Evolutionary conservation across 2,113 vertebrate species (phyloP).

Genomic region (Toxotes jaculatrix): DNA sequence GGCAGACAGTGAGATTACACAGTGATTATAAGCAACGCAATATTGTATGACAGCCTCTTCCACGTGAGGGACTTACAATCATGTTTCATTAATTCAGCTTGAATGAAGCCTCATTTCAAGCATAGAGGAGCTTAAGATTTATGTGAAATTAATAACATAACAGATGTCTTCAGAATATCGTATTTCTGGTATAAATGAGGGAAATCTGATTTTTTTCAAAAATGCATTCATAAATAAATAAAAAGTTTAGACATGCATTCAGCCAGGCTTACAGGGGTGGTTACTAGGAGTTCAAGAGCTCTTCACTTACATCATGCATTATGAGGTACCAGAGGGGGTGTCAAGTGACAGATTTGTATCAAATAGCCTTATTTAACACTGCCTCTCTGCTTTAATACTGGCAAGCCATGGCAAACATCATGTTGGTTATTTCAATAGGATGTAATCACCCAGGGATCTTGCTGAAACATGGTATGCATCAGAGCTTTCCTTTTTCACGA

Average conservation of each 20-base stretch:
- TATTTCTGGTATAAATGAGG: slow-evolving; percentile 87
- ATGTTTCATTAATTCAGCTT: slow-evolving; percentile 99
- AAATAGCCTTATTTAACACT: slow-evolving; percentile 89
- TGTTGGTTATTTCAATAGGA: slow-evolving; percentile 86
- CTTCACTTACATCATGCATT: slow-evolving; percentile 84
- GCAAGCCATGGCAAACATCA: slow-evolving; percentile 81
- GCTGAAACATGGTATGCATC: slow-evolving; percentile 75
- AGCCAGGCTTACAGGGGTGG: slow-evolving; percentile 83
- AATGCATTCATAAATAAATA: slow-evolving; percentile 71
- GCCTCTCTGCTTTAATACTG: slow-evolving; percentile 87
- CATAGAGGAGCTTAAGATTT: slow-evolving; percentile 98
- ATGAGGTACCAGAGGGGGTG: slow-evolving; percentile 88
- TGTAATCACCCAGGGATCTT: slow-evolving; percentile 78
- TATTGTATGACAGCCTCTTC: slow-evolving; percentile 94
- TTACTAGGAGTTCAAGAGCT: slow-evolving; percentile 85
- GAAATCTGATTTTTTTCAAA: slow-evolving; percentile 84
- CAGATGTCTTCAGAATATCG: slow-evolving; percentile 96
- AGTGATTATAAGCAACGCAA: slow-evolving; percentile 95
- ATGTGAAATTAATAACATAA: slow-evolving; percentile 99
- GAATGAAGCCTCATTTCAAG: slow-evolving; percentile 97
- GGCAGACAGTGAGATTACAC: slow-evolving; percentile 93
- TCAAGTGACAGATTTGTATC: slow-evolving; percentile 93
- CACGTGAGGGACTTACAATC: slow-evolving; percentile 95
- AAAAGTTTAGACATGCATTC: slow-evolving; percentile 81
- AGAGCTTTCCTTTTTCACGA: slow-evolving; percentile 86